Base-by-base conservation (phyloP, 2,113 vertebrate genomes). In the Phoxinus phoxinus region DNA sequence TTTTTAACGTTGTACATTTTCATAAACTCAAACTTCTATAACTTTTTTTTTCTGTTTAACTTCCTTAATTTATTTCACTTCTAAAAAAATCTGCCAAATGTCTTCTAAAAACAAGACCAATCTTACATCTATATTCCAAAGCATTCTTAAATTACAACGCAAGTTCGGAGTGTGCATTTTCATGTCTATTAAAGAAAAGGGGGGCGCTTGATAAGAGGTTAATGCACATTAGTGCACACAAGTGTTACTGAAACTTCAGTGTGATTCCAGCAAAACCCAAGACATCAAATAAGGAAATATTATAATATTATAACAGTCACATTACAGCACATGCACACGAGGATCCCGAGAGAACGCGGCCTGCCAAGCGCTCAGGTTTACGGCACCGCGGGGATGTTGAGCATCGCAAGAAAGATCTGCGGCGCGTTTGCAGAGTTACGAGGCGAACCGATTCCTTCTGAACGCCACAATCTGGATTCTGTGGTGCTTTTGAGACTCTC, bases 341-440 rank as follows among this genome's bases (percentile, higher is more conserved):
- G 8, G 67, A 37, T 37, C 32, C 7, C 11, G 65, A 35, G 3
- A 32, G 65, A 69, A 69, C 30, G 5, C 8, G 32, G 67, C 9
- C 67, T 37, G 67, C 67, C 67, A 71, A 41, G 6, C 21, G 21
- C 21, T 41, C 32, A 23, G 19, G 67, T 4, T 74, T 74, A 74
- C 23, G 12, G 37, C 41, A 48, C 72, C 44, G 9, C 3, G 6
- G 27, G 72, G 72, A 73, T 46, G 35, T 46, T 13, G 23, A 11
- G 3, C n/a, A 4, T 74, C 41, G 15, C 17, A 37, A 35, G 44
- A 71, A 82, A 86, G 85, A 58, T 89, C 89, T 90, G 90, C 87
- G 87, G 91, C 81, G 67, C 89, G 87, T 91, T 88, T 88, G 84
- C 78, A 83, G 88, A 89, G 89, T 86, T 89, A 46, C 84, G 88